Evolutionary conservation across 2,888 invertebrate species (phyloP).

Genomic region (Hirtodrosophila confusa): DNA sequence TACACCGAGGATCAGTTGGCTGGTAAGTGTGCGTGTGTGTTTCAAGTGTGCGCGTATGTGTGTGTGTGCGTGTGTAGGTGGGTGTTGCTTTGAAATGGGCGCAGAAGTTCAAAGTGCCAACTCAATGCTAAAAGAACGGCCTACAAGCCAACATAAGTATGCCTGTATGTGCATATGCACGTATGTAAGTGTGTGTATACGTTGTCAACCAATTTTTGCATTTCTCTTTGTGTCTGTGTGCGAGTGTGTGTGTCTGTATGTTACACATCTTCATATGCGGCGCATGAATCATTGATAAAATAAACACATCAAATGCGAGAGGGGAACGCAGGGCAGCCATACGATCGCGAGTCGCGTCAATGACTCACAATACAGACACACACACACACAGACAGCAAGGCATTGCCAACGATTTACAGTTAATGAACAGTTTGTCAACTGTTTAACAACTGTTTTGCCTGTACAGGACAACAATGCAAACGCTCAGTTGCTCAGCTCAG

Average conservation of each 20-base stretch:
- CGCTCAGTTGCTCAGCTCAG: slow-evolving; percentile 19
- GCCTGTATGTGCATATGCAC: neutral
- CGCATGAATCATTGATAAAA: slow-evolving; percentile 76
- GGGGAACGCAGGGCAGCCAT: slow-evolving; percentile 69
- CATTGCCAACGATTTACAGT: slow-evolving; percentile 25
- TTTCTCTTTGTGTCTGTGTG: slow-evolving; percentile 83
- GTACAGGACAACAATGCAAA: neutral
- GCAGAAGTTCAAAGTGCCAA: slow-evolving; percentile 65
- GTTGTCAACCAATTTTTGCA: slow-evolving; percentile 50
- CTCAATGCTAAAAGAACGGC: slow-evolving; percentile 39
- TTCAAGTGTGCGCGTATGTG: slow-evolving; percentile 18
- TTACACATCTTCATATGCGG: slow-evolving; percentile 63
- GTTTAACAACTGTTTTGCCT: neutral
- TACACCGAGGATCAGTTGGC: slow-evolving; percentile 96
- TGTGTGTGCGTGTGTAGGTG: slow-evolving; percentile 36
- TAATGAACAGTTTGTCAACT: slow-evolving; percentile 4
- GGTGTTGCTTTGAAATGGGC: slow-evolving; percentile 56
- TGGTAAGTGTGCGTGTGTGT: slow-evolving; percentile 86
- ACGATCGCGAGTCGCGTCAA: slow-evolving; percentile 55
- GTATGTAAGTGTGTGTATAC: slow-evolving; percentile 37
- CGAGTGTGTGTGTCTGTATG: slow-evolving; percentile 35
- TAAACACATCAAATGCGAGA: slow-evolving; percentile 45
- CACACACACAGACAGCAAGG: slow-evolving; percentile 8
- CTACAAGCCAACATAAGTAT: slow-evolving; percentile 26
- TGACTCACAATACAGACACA: slow-evolving; percentile 56